Percentiles rank a stretch among this genome's conserved stretches.
phyloP scores from a whole-genome alignment of 2,888 invertebrate species.

The Lycaena phlaeas region DNA sequence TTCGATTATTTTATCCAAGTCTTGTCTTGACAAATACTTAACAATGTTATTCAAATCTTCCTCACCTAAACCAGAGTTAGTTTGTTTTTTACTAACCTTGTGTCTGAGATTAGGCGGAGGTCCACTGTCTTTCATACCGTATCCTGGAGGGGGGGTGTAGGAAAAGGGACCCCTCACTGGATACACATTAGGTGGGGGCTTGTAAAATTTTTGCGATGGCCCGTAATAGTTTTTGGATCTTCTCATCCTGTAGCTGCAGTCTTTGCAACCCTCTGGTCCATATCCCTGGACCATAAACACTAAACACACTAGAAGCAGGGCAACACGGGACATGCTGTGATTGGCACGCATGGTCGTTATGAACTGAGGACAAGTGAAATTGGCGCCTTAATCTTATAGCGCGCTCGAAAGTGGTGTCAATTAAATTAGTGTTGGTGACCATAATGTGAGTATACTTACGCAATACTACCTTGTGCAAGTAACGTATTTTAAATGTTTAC shows the following conservation, averaged over 20 bases:
- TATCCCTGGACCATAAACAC: constrained; percentile 31
- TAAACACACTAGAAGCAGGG: constrained; percentile 25
- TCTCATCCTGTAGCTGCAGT: constrained; percentile 36
- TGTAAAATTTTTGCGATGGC: constrained; percentile 41
- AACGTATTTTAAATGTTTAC: constrained; percentile 20
- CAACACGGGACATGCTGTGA: constrained; percentile 16
- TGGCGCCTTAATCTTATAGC: constrained; percentile 45
- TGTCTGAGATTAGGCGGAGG: constrained; percentile 27
- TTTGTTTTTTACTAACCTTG: constrained; percentile 48
- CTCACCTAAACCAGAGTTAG: constrained; percentile 40
- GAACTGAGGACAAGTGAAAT: constrained; percentile 50
- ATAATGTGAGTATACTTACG: constrained; percentile 25
- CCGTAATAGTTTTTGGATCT: constrained; percentile 45
- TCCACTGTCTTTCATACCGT: constrained; percentile 27
- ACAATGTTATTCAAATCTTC: constrained; percentile 50
- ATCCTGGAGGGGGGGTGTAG: constrained; percentile 47
- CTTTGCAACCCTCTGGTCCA: constrained; percentile 17
- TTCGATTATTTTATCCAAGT: constrained; percentile 50
- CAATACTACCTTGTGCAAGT: constrained; percentile 23
- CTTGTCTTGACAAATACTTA: constrained; percentile 52
- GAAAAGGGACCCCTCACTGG: constrained; percentile 38
- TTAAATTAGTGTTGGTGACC: constrained; percentile 41
- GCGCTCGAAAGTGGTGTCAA: constrained; percentile 53
- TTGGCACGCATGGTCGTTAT: constrained; percentile 22
- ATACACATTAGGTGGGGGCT: constrained; percentile 33